Conservation (phyloP, 2,888 invertebrate species). For the Synergus gifuensis region DNA sequence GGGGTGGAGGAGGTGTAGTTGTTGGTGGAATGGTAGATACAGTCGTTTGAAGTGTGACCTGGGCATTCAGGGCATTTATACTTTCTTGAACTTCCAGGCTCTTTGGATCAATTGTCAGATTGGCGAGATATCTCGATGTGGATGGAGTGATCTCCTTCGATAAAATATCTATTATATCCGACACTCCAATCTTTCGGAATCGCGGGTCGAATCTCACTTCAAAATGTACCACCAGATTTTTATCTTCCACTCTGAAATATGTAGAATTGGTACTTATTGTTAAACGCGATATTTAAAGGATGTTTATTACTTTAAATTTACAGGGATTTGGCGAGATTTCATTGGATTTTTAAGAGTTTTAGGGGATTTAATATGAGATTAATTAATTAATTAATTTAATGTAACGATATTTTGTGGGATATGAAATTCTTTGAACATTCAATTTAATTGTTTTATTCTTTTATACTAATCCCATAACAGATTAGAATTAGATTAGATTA, state of each 20-base stretch:
- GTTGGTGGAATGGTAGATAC: constrained; percentile 71
- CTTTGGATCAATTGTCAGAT: constrained; percentile 83
- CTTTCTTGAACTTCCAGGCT: constrained; percentile 84
- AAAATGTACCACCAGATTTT: constrained; percentile 90
- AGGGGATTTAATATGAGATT: too few relatives aligned
- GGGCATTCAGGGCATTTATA: constrained; percentile 73
- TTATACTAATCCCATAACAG: too few relatives aligned
- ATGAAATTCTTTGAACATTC: too few relatives aligned
- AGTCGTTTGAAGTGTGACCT: constrained; percentile 74
- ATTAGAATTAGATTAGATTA: too few relatives aligned
- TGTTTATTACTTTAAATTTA: too few relatives aligned
- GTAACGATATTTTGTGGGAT: too few relatives aligned
- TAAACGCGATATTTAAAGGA: too few relatives aligned
- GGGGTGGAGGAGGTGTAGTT: constrained; percentile 81
- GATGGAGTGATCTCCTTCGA: constrained; percentile 82
- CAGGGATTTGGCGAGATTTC: too few relatives aligned
- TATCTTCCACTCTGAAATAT: constrained; percentile 81
- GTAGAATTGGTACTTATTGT: neutral
- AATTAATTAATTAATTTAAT: too few relatives aligned
- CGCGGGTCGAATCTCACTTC: constrained; percentile 91
- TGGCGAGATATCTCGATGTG: constrained; percentile 82
- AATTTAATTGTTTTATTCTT: too few relatives aligned
- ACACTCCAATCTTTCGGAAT: constrained; percentile 82
- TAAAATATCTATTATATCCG: constrained; percentile 84
- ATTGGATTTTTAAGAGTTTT: too few relatives aligned